Conservation (phyloP, 2,113 vertebrate species). For the Uropsilus gracilis region DNA sequence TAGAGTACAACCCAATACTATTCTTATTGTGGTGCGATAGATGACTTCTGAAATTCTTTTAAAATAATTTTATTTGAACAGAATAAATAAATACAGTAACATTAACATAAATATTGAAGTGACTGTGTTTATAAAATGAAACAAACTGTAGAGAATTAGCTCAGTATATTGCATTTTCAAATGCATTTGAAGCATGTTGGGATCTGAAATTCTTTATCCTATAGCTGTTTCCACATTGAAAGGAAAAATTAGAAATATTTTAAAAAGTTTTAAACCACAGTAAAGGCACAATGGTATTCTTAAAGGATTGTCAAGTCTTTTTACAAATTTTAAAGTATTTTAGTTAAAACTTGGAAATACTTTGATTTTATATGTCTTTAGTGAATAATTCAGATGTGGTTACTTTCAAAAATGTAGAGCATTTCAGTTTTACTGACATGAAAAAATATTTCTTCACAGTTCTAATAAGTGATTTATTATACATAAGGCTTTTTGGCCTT, state of each 20-base stretch:
- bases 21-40: background rate
- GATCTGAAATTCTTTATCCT: background rate
- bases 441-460: background rate
- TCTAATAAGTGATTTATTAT: constrained; percentile 61
- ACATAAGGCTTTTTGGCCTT: constrained; percentile 33
- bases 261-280: background rate
- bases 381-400: constrained; percentile 32
- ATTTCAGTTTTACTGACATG: constrained; percentile 25
- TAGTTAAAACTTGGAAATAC: constrained; percentile 26
- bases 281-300: background rate
- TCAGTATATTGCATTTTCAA: background rate
- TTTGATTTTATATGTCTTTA: constrained; percentile 24
- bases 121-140: constrained; percentile 6
- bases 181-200: background rate
- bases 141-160: background rate
- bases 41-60: background rate
- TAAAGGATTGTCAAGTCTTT: background rate
- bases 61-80: background rate
- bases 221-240: background rate
- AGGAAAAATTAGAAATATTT: background rate
- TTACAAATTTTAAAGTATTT: constrained; percentile 6
- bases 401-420: constrained; percentile 47
- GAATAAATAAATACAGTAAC: background rate
- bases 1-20: background rate
- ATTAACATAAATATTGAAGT: background rate